Base-by-base conservation (phyloP, 1,140 invertebrate genomes). In the Panulirus ornatus region DNA sequence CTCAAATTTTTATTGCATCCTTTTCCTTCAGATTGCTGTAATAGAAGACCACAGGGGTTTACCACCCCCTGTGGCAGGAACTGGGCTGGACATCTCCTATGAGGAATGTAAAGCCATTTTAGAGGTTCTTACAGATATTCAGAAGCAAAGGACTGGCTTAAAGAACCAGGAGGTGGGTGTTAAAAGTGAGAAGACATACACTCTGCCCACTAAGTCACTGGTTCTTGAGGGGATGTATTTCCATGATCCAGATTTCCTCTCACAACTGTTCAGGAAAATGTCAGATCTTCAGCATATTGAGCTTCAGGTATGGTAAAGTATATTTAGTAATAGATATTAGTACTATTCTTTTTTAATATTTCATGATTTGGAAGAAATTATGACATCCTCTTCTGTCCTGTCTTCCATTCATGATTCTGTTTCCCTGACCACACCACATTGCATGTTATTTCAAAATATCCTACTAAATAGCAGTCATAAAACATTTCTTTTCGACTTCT, bases 181-280 rank as follows among this genome's bases (percentile, higher is more conserved):
- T 30, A 66, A 73, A 47, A 19, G 16, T 22, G 19, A 22, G 14
- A 42, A 73, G 66, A 47, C 3, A 3, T 87, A 63, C 70, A 34
- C 19, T 5, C 54, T 87, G 51, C 85, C 85, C 19, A 87, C 85
- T n/a, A 66, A n/a, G 36, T 78, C 73, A 9, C 54, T 87, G 34
- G 85, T 87, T 22, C 75, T 87, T 40, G 85, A 87, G 75, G 85
- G 85, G 6, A 38, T 87, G 19, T 87, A 79, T 44, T 87, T 87
- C 42, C 73, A 78, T 30, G 85, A 87, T 38, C 51, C 85, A 42
- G 44, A 78, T 44, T 87, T 79, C 38, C 54, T 87, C 9, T 40
- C 73, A 19, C 54, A 22, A 2, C 42, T 87, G 3, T 42, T 87
- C n/a, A 63, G 58, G 70, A 58, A 87, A 63, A 87, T 87, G 75